Percentiles rank a stretch among this genome's conserved stretches.
phyloP scores from a whole-genome alignment of 2,113 vertebrate species.

The Cyanocitta stelleri region DNA sequence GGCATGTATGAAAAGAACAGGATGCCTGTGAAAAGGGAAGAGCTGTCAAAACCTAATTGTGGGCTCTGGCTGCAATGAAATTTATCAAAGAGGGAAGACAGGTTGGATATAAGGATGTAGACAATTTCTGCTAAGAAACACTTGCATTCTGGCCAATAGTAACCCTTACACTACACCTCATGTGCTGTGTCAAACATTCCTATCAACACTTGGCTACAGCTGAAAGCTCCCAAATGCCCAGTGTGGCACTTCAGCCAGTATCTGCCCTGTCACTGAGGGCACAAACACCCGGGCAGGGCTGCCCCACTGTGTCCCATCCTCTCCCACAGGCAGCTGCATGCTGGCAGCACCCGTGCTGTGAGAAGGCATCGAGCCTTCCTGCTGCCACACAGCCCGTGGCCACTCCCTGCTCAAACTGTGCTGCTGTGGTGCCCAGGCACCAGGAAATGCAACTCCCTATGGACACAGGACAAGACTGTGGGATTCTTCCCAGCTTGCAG shows the following conservation, averaged over 20 bases:
- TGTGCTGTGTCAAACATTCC: neutral
- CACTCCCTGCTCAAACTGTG: neutral
- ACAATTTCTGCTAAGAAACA: slow-evolving; percentile 6
- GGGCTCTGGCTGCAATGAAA: slow-evolving; percentile 50
- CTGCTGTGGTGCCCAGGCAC: neutral
- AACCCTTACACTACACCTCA: neutral
- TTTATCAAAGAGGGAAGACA: slow-evolving; percentile 25
- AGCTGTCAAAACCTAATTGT: slow-evolving; percentile 57
- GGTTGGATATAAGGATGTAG: neutral
- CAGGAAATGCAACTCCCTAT: neutral
- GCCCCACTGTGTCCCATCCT: neutral
- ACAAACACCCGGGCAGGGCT: neutral
- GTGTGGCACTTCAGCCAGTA: neutral
- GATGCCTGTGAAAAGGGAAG: slow-evolving; percentile 57
- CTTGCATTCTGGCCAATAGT: neutral
- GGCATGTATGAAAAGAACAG: slow-evolving; percentile 57
- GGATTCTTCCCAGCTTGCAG: neutral
- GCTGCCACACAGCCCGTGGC: neutral
- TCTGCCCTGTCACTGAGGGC: neutral
- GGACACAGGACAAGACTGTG: neutral
- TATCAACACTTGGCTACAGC: neutral
- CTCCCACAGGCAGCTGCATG: neutral
- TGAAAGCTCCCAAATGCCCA: neutral
- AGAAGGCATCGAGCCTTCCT: neutral
- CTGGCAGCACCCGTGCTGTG: neutral